Evolutionary conservation across 2,797 vertebrate genomes (phyloP).

Genomic region (Hipposideros larvatus): DNA sequence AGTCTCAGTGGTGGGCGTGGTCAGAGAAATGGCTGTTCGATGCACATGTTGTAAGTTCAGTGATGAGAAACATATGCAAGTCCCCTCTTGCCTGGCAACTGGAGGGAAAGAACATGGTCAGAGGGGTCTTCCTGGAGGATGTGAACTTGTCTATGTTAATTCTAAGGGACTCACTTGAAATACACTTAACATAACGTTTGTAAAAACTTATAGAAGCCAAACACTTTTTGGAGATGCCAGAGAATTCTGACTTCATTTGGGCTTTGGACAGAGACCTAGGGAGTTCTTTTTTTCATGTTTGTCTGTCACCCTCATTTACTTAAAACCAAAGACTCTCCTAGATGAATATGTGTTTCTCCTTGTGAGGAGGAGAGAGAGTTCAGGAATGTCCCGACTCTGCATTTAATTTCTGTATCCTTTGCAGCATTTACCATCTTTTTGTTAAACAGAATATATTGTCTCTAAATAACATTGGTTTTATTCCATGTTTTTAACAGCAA

Average conservation of each 20-base stretch:
- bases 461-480: conserved; percentile 62
- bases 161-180: not conserved
- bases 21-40: not conserved
- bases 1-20: not conserved
- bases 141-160: not conserved
- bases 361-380: not conserved
- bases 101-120: not conserved
- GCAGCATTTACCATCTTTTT: not conserved
- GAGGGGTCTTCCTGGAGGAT: not conserved
- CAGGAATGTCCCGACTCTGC: not conserved
- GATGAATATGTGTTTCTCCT: not conserved
- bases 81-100: not conserved
- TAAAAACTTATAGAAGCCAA: not conserved
- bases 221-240: conserved; percentile 4
- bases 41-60: not conserved
- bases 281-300: not conserved
- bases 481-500: conserved; percentile 51
- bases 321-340: not conserved
- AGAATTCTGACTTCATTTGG: not conserved
- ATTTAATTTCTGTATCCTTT: not conserved
- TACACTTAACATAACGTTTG: not conserved
- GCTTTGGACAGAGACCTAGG: not conserved
- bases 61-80: not conserved
- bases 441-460: conserved; percentile 17
- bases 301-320: not conserved